Conservation (phyloP, 1,140 invertebrate genomes). For the Caerostris darwini region DNA sequence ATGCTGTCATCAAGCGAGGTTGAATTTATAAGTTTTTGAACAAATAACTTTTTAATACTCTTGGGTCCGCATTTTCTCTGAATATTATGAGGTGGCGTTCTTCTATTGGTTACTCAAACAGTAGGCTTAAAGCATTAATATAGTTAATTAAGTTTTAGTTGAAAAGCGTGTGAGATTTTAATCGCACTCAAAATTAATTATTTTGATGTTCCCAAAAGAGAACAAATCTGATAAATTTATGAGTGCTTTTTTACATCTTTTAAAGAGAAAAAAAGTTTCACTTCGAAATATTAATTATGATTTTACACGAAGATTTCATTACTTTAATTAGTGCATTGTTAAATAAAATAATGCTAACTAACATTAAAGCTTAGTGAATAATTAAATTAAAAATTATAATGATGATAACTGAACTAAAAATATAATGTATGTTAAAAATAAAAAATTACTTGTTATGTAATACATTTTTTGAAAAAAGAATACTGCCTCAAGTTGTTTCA, state of each 20-base stretch:
- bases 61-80: background rate
- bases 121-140: conserved; percentile 47
- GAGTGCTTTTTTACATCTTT: background rate
- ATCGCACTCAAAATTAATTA: conserved; percentile 24
- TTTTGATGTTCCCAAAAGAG: background rate
- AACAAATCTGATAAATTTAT: background rate
- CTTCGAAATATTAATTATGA: background rate
- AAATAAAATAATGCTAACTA: background rate
- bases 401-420: background rate
- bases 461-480: background rate
- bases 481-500: background rate
- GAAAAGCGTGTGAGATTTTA: background rate
- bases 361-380: background rate
- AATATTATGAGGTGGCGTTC: background rate
- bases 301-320: background rate
- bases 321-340: background rate
- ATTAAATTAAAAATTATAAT: background rate
- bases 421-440: background rate
- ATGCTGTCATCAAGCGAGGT: background rate
- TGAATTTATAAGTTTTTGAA: conserved; percentile 25
- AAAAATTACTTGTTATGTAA: background rate
- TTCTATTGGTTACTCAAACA: conserved; percentile 33
- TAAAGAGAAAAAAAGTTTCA: background rate
- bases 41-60: conserved; percentile 50
- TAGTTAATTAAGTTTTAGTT: conserved; percentile 42